Conservation (phyloP, 1,140 invertebrate species). For the Luehdorfia chinensis region DNA sequence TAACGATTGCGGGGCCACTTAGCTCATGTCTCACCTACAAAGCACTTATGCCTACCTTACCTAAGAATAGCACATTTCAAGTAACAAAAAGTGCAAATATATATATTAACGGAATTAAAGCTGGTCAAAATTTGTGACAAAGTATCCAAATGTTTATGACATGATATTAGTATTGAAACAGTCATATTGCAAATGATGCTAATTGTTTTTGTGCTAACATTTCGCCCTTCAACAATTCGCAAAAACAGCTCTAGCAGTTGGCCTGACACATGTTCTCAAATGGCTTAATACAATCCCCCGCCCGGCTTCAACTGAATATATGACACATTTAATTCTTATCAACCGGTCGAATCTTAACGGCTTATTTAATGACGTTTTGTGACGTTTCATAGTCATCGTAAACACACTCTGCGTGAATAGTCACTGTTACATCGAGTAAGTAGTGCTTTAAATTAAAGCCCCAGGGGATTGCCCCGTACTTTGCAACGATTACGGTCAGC, state of each 20-base stretch:
- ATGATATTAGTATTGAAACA: too few relatives aligned
- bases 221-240: constrained; percentile 2
- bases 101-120: too few relatives aligned
- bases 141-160: too few relatives aligned
- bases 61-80: constrained; percentile 2
- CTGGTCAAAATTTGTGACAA: too few relatives aligned
- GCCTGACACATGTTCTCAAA: constrained; percentile 41
- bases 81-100: too few relatives aligned
- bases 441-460: too few relatives aligned
- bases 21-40: constrained; percentile 11
- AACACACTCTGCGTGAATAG: background rate
- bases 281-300: constrained; percentile 38
- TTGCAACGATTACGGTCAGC: too few relatives aligned
- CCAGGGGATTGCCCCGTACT: too few relatives aligned
- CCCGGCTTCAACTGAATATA: constrained; percentile 25
- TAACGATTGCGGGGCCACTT: constrained; percentile 32
- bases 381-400: constrained; percentile 8
- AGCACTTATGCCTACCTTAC: background rate
- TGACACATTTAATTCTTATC: constrained; percentile 37
- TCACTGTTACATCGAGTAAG: background rate
- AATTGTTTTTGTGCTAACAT: constrained; percentile 11
- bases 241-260: constrained; percentile 26
- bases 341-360: constrained; percentile 14
- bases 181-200: too few relatives aligned
- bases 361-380: constrained; percentile 15